Base-by-base conservation (phyloP, 2,797 vertebrate species). In the Hippocampus kuda region DNA sequence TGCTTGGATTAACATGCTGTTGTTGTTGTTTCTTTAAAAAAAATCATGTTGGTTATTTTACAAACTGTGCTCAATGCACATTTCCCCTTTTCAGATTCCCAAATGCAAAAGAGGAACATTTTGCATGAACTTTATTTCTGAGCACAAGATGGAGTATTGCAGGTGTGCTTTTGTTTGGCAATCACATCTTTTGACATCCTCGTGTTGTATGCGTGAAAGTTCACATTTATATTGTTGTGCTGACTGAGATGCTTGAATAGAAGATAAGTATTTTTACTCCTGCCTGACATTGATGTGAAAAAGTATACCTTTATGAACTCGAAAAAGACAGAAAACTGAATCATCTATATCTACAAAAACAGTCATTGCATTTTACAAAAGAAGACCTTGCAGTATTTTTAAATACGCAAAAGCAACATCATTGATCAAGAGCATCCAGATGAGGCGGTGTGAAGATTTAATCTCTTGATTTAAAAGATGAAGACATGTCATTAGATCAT, bases 1-100 rank as follows among this genome's bases (percentile, higher is more conserved):
- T 64, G 56, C 72, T 70, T 63, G 41, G 34, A 65, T 68, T 57
- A 46, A 22, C 24, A 64, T 72, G 69, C 61, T 51, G 4, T 74
- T 15, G 18, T 74, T 15, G 15, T 38, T 38, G 34, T 38, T 38
- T 38, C 6, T 38, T 38, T 38, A 38, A 38, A 38, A 38, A 38
- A 53, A 24, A 5, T 46, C 41, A 61, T 57, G 38, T 46, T 27
- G 22, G 8, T 51, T 30, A 30, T 66, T 66, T 66, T 16, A 66
- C 46, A 16, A 66, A 66, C 7, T 15, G 16, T 49, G 27, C 18
- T 30, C 5, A 22, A 10, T 34, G 18, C 27, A 34, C 6, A 18
- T 46, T 65, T 26, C 22, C 13, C 41, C 22, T 2, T 46, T 44
- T 41, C 34, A n/a, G 13, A 46, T 64, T 5, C n/a, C 4, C 6